These are phyloP conservation scores for Helicoverpa zea DNA, from an alignment of 1,140 invertebrate genomes.

Conservation along the genomic window DNA sequence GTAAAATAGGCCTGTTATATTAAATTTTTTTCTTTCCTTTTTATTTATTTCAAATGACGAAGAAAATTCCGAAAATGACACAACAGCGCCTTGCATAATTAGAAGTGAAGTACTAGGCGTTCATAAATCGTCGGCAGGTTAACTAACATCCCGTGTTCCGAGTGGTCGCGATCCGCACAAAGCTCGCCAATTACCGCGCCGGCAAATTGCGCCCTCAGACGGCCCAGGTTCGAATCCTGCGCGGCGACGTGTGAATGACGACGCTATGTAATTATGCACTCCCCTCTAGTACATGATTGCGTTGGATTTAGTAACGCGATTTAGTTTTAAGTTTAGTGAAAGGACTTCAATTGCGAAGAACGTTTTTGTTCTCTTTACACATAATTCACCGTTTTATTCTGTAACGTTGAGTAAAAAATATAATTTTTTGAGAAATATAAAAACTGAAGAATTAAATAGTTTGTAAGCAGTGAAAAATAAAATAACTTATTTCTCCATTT, in stretches of 20 bases:
- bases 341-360: not conserved
- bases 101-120: slow-evolving; percentile 4
- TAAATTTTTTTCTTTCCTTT: no score
- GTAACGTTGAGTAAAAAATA: no score
- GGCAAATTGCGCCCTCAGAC: slow-evolving; percentile 37
- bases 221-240: slow-evolving; percentile 35
- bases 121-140: slow-evolving; percentile 5
- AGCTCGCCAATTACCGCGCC: slow-evolving; percentile 37
- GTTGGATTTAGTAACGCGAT: slow-evolving; percentile 29
- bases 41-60: not conserved
- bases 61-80: not conserved
- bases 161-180: slow-evolving; percentile 36
- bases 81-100: not conserved
- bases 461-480: no score
- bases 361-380: slow-evolving; percentile 21
- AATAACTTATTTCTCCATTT: no score
- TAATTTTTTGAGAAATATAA: no score
- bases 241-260: slow-evolving; percentile 43
- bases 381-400: slow-evolving; percentile 28
- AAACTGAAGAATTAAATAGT: not conserved
- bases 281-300: slow-evolving; percentile 36
- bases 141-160: slow-evolving; percentile 27
- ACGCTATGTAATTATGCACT: slow-evolving; percentile 45
- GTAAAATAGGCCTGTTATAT: no score
- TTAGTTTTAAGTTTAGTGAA: slow-evolving; percentile 39